phyloP scores from a whole-genome alignment of 1,140 invertebrate species.

The Rhagoletis zephyria region DNA sequence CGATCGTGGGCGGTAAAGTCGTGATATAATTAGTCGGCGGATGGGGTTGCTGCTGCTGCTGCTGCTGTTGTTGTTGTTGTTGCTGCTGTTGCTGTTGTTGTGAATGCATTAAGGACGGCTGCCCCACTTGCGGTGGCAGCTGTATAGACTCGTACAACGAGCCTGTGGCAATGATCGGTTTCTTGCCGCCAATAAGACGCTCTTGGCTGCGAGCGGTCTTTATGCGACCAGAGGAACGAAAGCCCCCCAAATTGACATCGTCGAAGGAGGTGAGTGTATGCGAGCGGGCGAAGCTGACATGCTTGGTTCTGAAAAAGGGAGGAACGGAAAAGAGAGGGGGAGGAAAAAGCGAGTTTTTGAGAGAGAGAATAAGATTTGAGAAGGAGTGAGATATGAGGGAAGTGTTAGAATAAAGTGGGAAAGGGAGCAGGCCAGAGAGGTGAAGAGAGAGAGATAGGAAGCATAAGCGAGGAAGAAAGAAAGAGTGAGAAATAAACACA shows the following conservation, averaged over 20 bases:
- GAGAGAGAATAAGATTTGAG: no score
- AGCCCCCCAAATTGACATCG: conserved; percentile 76
- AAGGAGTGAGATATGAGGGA: no score
- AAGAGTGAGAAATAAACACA: no score
- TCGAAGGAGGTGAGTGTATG: conserved; percentile 88
- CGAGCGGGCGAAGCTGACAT: conserved; percentile 91
- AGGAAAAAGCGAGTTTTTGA: neutral
- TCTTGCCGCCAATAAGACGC: conserved; percentile 78
- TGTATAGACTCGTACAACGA: conserved; percentile 69
- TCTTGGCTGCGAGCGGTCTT: conserved; percentile 80
- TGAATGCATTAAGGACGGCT: conserved; percentile 17
- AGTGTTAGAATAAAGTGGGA: no score
- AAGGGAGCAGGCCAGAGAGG: no score
- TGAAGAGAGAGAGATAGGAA: no score
- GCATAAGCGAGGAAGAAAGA: no score
- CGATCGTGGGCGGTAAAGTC: conserved; percentile 40
- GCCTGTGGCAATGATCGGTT: conserved; percentile 73
- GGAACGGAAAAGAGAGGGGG: conserved; percentile 57
- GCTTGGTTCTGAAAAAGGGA: conserved; percentile 79
- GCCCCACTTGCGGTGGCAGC: conserved; percentile 61
- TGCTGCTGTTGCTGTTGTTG: conserved; percentile 14
- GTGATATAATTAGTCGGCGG: conserved; percentile 26
- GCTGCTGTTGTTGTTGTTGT: neutral
- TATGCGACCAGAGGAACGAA: conserved; percentile 74
- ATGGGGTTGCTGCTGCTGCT: conserved; percentile 35